Conservation (phyloP, 2,797 vertebrate species). For the Netta rufina region DNA sequence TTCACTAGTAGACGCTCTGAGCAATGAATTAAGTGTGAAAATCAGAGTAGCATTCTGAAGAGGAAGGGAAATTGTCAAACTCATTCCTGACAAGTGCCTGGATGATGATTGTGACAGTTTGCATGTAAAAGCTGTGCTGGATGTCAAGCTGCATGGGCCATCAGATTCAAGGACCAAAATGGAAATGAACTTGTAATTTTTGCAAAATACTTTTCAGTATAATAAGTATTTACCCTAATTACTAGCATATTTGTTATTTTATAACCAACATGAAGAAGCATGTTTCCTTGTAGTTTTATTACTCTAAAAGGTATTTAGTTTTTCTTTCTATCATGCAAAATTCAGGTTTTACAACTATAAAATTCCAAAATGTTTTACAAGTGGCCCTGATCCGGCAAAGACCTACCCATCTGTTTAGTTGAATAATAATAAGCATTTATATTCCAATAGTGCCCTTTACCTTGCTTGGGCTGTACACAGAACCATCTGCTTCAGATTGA, state of each 20-base stretch:
- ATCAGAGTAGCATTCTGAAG: neutral
- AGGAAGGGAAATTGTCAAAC: neutral
- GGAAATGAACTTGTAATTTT: neutral
- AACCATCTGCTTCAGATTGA: neutral
- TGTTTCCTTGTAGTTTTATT: neutral
- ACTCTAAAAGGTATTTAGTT: neutral
- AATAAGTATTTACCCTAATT: neutral
- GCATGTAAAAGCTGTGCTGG: neutral
- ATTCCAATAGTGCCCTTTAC: neutral
- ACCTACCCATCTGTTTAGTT: conserved; percentile 34
- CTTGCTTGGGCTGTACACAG: neutral
- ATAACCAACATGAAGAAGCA: neutral
- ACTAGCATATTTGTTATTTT: neutral
- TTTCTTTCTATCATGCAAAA: neutral
- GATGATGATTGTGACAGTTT: neutral
- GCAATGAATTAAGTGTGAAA: conserved; percentile 35
- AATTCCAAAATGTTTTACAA: neutral
- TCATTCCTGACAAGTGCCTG: neutral
- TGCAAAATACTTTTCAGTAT: neutral
- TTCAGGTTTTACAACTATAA: neutral
- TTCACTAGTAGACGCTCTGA: neutral
- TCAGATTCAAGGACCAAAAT: neutral
- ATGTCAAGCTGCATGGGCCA: neutral
- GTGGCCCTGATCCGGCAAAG: neutral
- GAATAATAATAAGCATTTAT: conserved; percentile 36